A percentile compares a stretch with the other conserved stretches of the same genome.
Evolutionary conservation across 2,113 vertebrate genomes (phyloP).

Genomic region (Melospiza georgiana): DNA sequence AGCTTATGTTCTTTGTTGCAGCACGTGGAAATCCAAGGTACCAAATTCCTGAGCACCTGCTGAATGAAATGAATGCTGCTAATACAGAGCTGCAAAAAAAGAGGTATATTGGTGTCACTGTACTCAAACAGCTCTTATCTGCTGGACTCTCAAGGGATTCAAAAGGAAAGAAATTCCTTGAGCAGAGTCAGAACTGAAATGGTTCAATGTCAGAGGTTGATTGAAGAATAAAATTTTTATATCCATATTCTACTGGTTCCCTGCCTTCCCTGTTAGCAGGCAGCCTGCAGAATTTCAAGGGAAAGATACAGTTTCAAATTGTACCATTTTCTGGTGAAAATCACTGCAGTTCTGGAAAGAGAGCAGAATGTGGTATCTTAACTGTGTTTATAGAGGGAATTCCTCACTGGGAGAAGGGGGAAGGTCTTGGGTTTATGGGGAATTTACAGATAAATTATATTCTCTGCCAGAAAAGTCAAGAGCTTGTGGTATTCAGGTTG

Average conservation of each 20-base stretch:
- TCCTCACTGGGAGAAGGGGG: not conserved
- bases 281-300: not conserved
- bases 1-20: conserved; percentile 58
- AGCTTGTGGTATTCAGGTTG: not conserved
- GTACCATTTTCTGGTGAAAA: not conserved
- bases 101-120: conserved; percentile 73
- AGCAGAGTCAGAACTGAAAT: not conserved
- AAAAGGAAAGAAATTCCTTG: not conserved
- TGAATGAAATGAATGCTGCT: conserved; percentile 84
- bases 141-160: not conserved
- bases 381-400: not conserved
- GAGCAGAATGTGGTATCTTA: not conserved
- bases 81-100: conserved; percentile 81
- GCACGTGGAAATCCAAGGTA: conserved; percentile 85
- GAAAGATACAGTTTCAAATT: not conserved
- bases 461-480: not conserved
- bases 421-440: not conserved
- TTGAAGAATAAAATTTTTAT: not conserved
- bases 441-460: not conserved
- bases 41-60: conserved; percentile 83
- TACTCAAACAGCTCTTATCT: not conserved
- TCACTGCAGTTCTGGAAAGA: not conserved
- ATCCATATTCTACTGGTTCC: not conserved
- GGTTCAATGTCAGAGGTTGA: not conserved
- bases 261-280: not conserved